These are phyloP conservation scores for Hippocampus barbouri DNA, from an alignment of 2,113 vertebrate genomes.

Conservation along the genomic window DNA sequence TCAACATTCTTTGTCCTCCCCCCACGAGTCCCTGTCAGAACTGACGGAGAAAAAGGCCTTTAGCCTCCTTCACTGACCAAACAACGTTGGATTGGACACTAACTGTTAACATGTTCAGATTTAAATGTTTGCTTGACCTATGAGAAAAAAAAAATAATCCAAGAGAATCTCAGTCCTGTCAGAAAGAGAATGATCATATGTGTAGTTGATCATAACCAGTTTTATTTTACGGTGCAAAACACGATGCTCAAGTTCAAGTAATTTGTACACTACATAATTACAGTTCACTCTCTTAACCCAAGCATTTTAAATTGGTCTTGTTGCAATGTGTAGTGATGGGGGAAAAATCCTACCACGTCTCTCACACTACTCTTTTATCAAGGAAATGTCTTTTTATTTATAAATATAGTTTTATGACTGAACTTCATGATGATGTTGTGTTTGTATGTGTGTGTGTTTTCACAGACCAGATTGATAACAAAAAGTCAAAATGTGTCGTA, in stretches of 20 bases:
- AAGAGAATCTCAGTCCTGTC: slow-evolving; percentile 56
- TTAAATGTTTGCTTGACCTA: slow-evolving; percentile 58
- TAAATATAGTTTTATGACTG: slow-evolving; percentile 91
- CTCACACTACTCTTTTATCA: slow-evolving; percentile 69
- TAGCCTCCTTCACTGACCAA: slow-evolving; percentile 18
- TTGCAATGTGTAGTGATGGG: slow-evolving; percentile 68
- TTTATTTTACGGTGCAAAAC: slow-evolving; percentile 57
- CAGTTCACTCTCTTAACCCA: slow-evolving; percentile 58
- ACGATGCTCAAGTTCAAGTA: slow-evolving; percentile 50
- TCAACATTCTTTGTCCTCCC: slow-evolving; percentile 30
- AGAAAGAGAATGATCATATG: slow-evolving; percentile 55
- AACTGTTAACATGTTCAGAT: slow-evolving; percentile 32
- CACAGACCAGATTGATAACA: background rate
- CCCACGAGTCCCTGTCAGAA: slow-evolving; percentile 29
- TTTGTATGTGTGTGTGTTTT: slow-evolving; percentile 1
- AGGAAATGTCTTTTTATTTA: slow-evolving; percentile 84
- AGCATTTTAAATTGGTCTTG: slow-evolving; percentile 65
- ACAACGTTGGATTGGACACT: slow-evolving; percentile 37
- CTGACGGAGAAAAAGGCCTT: background rate
- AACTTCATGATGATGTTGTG: slow-evolving; percentile 32
- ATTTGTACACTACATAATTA: slow-evolving; percentile 56
- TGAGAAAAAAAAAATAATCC: slow-evolving; percentile 50
- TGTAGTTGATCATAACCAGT: slow-evolving; percentile 59
- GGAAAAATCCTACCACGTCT: slow-evolving; percentile 62
- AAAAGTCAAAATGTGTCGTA: background rate